Percentiles rank a stretch among this genome's conserved stretches.
phyloP scores from a whole-genome alignment of 2,113 vertebrate genomes.

The Myrmophylax atrothorax region DNA sequence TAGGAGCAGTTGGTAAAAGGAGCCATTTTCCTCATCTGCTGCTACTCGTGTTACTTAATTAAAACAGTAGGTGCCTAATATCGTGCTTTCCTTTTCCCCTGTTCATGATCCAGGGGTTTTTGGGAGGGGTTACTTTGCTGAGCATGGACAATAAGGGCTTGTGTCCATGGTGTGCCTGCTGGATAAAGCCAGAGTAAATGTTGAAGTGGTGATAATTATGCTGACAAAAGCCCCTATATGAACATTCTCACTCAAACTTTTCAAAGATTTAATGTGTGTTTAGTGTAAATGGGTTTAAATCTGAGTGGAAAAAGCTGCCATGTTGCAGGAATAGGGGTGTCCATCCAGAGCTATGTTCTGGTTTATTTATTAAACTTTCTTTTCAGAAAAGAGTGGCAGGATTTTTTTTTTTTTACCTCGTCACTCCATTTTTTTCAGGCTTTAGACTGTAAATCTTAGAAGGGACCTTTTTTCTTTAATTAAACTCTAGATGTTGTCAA shows the following conservation, averaged over 20 bases:
- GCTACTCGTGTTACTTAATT: neutral
- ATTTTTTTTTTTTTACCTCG: neutral
- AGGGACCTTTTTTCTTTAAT: neutral
- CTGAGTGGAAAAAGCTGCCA: neutral
- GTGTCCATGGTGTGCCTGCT: neutral
- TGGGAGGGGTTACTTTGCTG: neutral
- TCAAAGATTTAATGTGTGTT: neutral
- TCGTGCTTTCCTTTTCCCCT: neutral
- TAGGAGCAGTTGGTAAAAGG: neutral
- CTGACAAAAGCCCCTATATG: neutral
- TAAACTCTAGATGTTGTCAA: neutral
- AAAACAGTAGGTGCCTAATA: neutral
- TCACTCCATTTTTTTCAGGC: neutral
- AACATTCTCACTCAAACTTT: neutral
- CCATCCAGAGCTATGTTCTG: neutral
- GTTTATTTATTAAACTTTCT: neutral
- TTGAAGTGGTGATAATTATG: neutral
- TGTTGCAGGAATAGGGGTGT: neutral
- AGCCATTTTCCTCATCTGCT: neutral
- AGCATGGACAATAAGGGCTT: conserved; percentile 23
- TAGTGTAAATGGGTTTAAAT: neutral
- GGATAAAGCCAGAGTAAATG: conserved; percentile 27
- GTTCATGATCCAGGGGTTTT: neutral
- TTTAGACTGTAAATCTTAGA: neutral
- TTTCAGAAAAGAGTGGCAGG: neutral